Percentiles rank a stretch among this genome's conserved stretches.
These are phyloP conservation scores for Stegodyphus dumicola DNA, from an alignment of 1,140 invertebrate species.

Conservation along the genomic window DNA sequence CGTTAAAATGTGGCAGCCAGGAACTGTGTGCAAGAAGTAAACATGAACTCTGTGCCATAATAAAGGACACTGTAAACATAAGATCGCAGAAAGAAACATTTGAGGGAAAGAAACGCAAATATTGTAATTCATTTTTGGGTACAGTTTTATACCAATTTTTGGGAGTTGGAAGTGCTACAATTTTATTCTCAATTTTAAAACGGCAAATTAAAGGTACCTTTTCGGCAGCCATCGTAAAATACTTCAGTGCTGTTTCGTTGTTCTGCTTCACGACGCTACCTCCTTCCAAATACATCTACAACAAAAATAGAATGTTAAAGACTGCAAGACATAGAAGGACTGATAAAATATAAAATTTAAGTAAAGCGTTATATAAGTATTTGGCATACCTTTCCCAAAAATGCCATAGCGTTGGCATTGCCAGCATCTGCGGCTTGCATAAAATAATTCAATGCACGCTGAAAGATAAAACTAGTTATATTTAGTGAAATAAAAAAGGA, in stretches of 20 bases:
- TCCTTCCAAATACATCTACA: conserved; percentile 94
- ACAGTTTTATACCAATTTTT: neutral
- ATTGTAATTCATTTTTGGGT: neutral
- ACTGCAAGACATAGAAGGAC: too few relatives aligned
- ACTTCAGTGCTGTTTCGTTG: conserved; percentile 89
- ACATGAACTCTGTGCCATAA: too few relatives aligned
- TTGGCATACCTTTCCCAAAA: conserved; percentile 87
- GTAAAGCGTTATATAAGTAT: too few relatives aligned
- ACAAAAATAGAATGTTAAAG: neutral
- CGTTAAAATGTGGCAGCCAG: too few relatives aligned
- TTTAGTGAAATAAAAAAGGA: neutral
- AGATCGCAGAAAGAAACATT: too few relatives aligned
- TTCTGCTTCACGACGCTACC: conserved; percentile 90
- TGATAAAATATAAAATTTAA: too few relatives aligned
- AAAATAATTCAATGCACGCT: conserved; percentile 92
- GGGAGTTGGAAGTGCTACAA: neutral
- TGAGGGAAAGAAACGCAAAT: too few relatives aligned
- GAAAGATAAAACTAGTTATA: conserved; percentile 55
- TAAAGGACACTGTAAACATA: too few relatives aligned
- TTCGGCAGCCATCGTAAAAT: conserved; percentile 95
- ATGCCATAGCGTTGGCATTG: conserved; percentile 95
- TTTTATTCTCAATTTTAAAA: neutral
- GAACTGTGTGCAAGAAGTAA: too few relatives aligned
- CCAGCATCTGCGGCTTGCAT: conserved; percentile 93
- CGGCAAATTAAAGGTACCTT: conserved; percentile 69